Percentiles rank a stretch among this genome's conserved stretches.
These are phyloP conservation scores for Sericinus montela DNA, from an alignment of 2,888 invertebrate species.

Conservation along the genomic window DNA sequence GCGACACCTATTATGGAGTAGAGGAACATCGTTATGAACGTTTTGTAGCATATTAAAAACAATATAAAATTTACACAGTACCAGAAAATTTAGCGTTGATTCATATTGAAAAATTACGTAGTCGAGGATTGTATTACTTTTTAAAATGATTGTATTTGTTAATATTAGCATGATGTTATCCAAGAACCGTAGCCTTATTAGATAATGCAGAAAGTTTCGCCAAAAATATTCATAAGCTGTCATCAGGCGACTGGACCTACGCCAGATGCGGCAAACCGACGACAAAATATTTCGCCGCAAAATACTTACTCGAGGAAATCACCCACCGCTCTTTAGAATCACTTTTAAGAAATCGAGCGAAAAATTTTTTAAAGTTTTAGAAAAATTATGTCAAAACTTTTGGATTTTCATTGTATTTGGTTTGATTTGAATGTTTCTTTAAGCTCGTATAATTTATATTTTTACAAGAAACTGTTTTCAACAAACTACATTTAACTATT, in stretches of 20 bases:
- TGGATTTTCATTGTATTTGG: conserved; percentile 4
- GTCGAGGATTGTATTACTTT: too few species aligned
- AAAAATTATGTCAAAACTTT: conserved; percentile 32
- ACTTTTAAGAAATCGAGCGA: conserved; percentile 63
- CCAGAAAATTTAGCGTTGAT: too few species aligned
- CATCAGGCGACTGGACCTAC: conserved; percentile 74
- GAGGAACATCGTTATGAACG: conserved; percentile 35
- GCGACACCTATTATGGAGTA: conserved; percentile 71
- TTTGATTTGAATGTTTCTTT: too few species aligned
- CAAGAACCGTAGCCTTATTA: conserved; percentile 53
- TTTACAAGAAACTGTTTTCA: too few species aligned
- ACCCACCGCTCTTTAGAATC: conserved; percentile 68
- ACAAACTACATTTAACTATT: too few species aligned
- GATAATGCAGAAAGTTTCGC: conserved; percentile 64
- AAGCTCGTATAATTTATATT: too few species aligned
- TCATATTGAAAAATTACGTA: too few species aligned
- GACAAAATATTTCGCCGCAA: conserved; percentile 74
- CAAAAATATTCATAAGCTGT: conserved; percentile 79
- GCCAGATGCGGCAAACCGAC: conserved; percentile 73
- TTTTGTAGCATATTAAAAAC: too few species aligned
- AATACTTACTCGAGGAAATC: conserved; percentile 71
- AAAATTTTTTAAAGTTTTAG: conserved; percentile 43
- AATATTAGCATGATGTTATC: conserved; percentile 58
- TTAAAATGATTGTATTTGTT: too few species aligned
- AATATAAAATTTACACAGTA: too few species aligned